A percentile compares a stretch with the other conserved stretches of the same genome.
phyloP scores from a whole-genome alignment of 2,113 vertebrate genomes.

The Grammomys dolichurus region DNA sequence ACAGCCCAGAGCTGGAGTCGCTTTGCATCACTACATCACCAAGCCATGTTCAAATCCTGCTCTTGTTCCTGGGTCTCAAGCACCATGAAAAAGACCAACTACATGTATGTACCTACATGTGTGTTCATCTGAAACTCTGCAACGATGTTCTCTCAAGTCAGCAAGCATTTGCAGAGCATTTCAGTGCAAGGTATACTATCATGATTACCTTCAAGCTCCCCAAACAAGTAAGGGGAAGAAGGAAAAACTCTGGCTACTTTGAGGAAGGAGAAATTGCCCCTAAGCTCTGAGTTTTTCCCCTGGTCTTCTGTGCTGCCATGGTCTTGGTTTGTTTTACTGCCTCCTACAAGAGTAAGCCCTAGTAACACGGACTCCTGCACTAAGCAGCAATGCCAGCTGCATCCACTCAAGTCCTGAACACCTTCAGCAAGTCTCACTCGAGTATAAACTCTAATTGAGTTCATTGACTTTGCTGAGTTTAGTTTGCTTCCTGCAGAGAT shows the following conservation, averaged over 20 bases:
- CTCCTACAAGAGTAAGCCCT: not conserved
- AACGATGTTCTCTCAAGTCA: not conserved
- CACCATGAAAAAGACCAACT: not conserved
- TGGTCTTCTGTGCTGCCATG: not conserved
- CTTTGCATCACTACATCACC: not conserved
- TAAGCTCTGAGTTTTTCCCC: not conserved
- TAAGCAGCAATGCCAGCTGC: not conserved
- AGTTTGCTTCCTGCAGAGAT: constrained; percentile 19
- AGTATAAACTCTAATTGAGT: not conserved
- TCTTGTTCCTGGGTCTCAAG: not conserved
- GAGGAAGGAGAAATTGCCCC: not conserved
- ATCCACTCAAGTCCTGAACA: not conserved
- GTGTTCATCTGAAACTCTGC: not conserved
- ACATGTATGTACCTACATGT: not conserved
- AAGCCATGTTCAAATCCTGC: not conserved
- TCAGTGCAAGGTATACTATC: not conserved
- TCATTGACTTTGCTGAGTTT: not conserved
- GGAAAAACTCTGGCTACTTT: not conserved
- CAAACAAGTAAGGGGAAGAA: not conserved
- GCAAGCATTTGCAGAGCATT: not conserved
- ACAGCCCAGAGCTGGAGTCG: not conserved
- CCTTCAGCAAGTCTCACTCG: not conserved
- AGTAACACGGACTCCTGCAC: not conserved
- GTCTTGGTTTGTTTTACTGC: not conserved
- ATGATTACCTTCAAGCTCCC: not conserved